Evolutionary conservation across 30 jellyfish, hydroid and myxozoan genomes (phyloP), one percentile per base, ranked within the genome.

Genomic region (Chrysaora quinquecirrha): DNA sequence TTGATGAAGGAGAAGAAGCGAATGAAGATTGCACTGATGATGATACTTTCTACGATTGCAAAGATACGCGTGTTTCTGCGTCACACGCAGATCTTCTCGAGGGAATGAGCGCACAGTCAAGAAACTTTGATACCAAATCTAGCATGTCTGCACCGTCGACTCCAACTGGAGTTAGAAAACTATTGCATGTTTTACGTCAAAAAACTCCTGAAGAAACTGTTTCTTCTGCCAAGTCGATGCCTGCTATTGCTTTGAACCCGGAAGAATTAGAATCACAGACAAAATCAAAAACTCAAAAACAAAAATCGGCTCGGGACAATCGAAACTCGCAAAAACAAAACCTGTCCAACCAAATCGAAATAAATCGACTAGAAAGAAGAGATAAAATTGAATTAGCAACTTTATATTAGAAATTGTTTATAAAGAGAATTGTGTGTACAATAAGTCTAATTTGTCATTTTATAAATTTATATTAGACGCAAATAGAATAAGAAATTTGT

Each of bases 1-100:
- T 84, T n/a, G 95, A 84, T 12, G 95, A 84, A 84, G 83, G 95
- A 34, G 95, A 84, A 32, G 95, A 84, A 48, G 48, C 70, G 65
- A 34, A 25, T 71, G 95, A 84, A 29, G 88, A 73, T 28, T 65
- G 90, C 61, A 80, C 76, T 19, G 90, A 80, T 65, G 68, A 22
- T 28, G 90, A 80, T 30, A 49, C 68, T 0, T 80, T 80, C 18
- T 80, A 80, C 71, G 90, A 80, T 22, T 80, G 90, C 61, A 65
- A 34, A 38, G 83, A 66, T 34, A 63, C 68, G 3, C 29, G 63
- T 1, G 64, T 80, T 14, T 64, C 90, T 34, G 90, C 90, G 16
- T 80, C 90, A 9, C 90, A 80, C 52, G 71, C 90, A 0, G 67
- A 80, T 32, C 75, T 80, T 16, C 71, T 80, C 75, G 48, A 72